Percentiles rank a stretch among this genome's conserved stretches.
phyloP scores from a whole-genome alignment of 1,140 invertebrate genomes.

The Adoxophyes honmai region DNA sequence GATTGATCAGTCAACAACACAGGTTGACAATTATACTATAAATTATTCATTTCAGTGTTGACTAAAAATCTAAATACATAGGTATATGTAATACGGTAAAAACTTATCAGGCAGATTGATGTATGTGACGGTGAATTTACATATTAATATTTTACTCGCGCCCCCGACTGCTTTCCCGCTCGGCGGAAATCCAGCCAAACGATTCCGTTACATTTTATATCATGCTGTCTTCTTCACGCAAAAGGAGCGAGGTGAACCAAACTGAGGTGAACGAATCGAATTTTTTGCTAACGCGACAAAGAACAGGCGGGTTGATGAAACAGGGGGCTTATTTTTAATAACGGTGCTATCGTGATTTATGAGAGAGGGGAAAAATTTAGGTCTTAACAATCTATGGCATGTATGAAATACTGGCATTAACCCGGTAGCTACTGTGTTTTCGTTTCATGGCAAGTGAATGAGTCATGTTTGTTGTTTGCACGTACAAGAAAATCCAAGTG shows the following conservation, averaged over 20 bases:
- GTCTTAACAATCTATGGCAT: neutral
- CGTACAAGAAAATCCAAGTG: too few relatives aligned
- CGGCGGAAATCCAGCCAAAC: neutral
- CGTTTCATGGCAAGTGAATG: too few relatives aligned
- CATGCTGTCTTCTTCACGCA: neutral
- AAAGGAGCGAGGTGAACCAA: neutral
- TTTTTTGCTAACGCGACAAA: neutral
- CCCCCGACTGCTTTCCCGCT: neutral
- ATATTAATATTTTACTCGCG: constrained; percentile 4
- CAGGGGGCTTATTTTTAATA: constrained; percentile 9
- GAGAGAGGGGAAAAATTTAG: constrained; percentile 1
- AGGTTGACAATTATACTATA: too few relatives aligned
- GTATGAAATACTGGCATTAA: too few relatives aligned
- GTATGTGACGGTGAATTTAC: constrained; percentile 3
- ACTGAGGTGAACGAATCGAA: neutral
- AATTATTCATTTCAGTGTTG: too few relatives aligned
- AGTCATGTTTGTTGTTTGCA: too few relatives aligned
- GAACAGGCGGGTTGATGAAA: neutral
- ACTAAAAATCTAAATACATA: too few relatives aligned
- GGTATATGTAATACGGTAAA: neutral
- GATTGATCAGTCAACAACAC: too few relatives aligned
- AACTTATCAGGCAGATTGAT: constrained; percentile 1
- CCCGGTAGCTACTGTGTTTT: too few relatives aligned
- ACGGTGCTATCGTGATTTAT: constrained; percentile 5
- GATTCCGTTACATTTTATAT: neutral